A percentile compares a stretch with the other conserved stretches of the same genome.
phyloP scores from a whole-genome alignment of 1,140 invertebrate genomes.

The Ylistrum balloti region DNA sequence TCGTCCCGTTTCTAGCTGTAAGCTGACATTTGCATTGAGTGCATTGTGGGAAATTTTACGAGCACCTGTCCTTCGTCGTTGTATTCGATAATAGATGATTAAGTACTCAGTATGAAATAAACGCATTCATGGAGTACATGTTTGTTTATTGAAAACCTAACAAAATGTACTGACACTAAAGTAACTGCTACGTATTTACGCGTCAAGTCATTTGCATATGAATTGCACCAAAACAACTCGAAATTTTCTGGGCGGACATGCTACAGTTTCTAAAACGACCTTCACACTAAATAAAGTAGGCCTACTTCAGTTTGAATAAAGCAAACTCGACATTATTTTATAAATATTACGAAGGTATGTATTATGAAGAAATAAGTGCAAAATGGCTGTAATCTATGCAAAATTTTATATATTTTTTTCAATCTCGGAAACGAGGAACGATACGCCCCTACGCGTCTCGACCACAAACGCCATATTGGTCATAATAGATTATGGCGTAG shows the following conservation, averaged over 20 bases:
- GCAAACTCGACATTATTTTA: background rate
- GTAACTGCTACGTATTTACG: background rate
- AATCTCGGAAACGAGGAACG: background rate
- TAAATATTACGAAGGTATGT: background rate
- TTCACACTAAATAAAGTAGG: background rate
- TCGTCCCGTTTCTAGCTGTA: background rate
- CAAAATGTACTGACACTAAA: background rate
- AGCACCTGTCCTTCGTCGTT: conserved; percentile 37
- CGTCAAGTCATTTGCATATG: conserved; percentile 58
- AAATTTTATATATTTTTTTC: conserved; percentile 17
- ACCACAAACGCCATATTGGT: conserved; percentile 71
- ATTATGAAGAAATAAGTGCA: background rate
- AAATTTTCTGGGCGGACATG: conserved; percentile 6
- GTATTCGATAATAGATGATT: background rate
- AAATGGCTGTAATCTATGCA: background rate
- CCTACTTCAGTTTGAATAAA: background rate
- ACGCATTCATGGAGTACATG: background rate
- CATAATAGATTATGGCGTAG: conserved; percentile 61
- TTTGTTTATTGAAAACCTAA: background rate
- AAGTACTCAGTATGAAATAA: background rate
- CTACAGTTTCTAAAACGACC: conserved; percentile 35
- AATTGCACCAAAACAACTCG: conserved; percentile 59
- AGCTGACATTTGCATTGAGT: conserved; percentile 35
- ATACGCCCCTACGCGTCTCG: conserved; percentile 52
- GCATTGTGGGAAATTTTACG: conserved; percentile 21